Evolutionary conservation across 30 jellyfish, hydroid and myxozoan genomes (phyloP), one percentile per base, ranked within the genome.

Genomic region (Cassiopea xamachana): DNA sequence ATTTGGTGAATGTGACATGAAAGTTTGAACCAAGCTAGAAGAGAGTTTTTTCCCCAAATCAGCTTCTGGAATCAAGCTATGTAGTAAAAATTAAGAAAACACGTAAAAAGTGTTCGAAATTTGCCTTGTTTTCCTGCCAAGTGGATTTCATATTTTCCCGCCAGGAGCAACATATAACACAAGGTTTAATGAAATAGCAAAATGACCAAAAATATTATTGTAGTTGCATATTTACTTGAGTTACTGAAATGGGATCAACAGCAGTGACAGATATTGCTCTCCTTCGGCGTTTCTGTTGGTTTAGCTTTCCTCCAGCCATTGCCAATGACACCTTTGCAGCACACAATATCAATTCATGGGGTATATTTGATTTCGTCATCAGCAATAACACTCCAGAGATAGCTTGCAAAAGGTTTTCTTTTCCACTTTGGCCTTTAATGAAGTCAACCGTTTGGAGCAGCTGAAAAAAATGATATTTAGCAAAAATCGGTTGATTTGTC

Each of bases 221-320:
- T 8, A 77, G 48, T 46, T 15, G 47, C 2, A 77, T 1, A 45
- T 1, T 79, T 81, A 81, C 90, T 48, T 60, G 47, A 44, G 83
- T 51, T 4, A 73, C 73, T 15, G 93, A 71, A 13, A 85, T 60
- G n/a, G 87, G 87, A 10, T 62, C 62, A 1, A 77, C 83, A 10
- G 45, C 67, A 15, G 93, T 46, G 6, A 64, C 17, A 19, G 88
- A 18, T 13, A 46, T 46, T 14, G 89, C 45, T 71, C 93, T 60
- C 16, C 93, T 60, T 17, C 74, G 74, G 74, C 74, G 74, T 0
- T 5, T 64, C 15, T 7, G 2, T 64, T 64, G 19, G 39, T 17
- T 27, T 64, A 5, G 19, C 43, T 64, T 14, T 64, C 2, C 27
- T 64, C 43, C 6, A 17, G 27, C 27, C 43, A 0, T 13, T 14